Percentiles rank a stretch among this genome's conserved stretches.
Evolutionary conservation across 2,797 vertebrate genomes (phyloP).

Genomic region (Setipinna tenuifilis): DNA sequence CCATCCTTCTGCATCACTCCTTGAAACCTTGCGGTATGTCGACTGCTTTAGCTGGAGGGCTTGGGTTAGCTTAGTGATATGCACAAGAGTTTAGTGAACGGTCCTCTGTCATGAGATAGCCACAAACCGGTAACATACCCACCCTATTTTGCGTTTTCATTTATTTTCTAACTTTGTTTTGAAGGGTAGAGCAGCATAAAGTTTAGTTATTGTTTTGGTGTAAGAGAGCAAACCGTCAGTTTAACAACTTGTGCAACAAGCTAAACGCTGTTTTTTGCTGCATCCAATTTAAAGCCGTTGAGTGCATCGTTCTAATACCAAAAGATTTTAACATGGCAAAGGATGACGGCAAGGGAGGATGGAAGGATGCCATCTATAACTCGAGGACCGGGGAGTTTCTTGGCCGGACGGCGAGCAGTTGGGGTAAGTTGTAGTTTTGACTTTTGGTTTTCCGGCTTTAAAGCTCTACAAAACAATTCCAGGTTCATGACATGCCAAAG

Average conservation of each 20-base stretch:
- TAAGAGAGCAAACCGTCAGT: not conserved
- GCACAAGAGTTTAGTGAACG: conserved; percentile 43
- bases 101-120: conserved; percentile 46
- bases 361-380: conserved; percentile 90
- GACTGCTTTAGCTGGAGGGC: conserved; percentile 69
- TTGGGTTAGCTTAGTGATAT: conserved; percentile 54
- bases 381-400: conserved; percentile 88
- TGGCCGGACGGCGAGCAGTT: conserved; percentile 89
- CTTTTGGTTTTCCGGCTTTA: not conserved
- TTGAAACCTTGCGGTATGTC: conserved; percentile 79
- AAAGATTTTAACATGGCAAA: conserved; percentile 77
- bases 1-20: conserved; percentile 76
- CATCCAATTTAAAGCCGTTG: not conserved
- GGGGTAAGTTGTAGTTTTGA: conserved; percentile 78
- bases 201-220: not conserved
- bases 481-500: not conserved
- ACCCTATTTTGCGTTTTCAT: not conserved
- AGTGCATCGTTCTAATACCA: conserved; percentile 26
- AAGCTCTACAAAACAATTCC: not conserved
- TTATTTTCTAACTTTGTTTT: conserved; percentile 4
- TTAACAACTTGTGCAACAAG: not conserved
- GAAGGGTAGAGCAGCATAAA: not conserved
- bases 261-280: not conserved
- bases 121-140: conserved; percentile 5
- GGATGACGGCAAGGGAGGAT: conserved; percentile 79